Base-by-base conservation (phyloP, 2,888 invertebrate species). In the Pristionchus japonicus region DNA sequence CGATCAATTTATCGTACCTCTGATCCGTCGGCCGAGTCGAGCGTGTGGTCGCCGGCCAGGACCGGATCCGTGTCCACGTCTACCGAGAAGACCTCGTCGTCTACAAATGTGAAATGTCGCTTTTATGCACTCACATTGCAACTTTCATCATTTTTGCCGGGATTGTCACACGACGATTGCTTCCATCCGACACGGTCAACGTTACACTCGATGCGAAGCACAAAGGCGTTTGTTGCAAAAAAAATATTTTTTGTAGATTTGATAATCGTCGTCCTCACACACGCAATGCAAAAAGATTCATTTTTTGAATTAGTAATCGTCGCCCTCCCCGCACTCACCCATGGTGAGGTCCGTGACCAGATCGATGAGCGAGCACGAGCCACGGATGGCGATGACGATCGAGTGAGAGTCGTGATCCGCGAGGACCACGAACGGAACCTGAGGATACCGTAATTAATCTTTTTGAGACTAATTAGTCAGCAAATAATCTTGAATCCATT, bases 391-490 rank as follows among this genome's bases (percentile, higher is more conserved):
- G 49, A 98, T 96, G 70, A 97, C 97, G 88, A 98, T 96, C 91
- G 96, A 96, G 90, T 96, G 96, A 0, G 96, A 96, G 91, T 96
- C 96, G 94, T 97, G 97, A 95, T 98, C 97, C 9, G 96, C 96
- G 90, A 97, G 96, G 90, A 97, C 97, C 95, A 97, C 97, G 95
- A 97, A 98, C 80, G 98, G 98, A 92, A 97, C 96, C 97, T 97
- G 95, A 13, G 17, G 40, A 40, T 20, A 74, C n/a, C n/a, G n/a
- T n/a, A n/a, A n/a, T n/a, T n/a, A n/a, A n/a, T n/a, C n/a, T n/a
- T n/a, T n/a, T n/a, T n/a, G n/a, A n/a, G n/a, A n/a, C n/a, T n/a
- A n/a, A n/a, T n/a, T n/a, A n/a, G n/a, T n/a, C n/a, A n/a, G n/a
- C n/a, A n/a, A n/a, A n/a, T n/a, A n/a, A n/a, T n/a, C n/a, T n/a